phyloP scores from a whole-genome alignment of 2,888 invertebrate genomes.

The Macaria liturata region DNA sequence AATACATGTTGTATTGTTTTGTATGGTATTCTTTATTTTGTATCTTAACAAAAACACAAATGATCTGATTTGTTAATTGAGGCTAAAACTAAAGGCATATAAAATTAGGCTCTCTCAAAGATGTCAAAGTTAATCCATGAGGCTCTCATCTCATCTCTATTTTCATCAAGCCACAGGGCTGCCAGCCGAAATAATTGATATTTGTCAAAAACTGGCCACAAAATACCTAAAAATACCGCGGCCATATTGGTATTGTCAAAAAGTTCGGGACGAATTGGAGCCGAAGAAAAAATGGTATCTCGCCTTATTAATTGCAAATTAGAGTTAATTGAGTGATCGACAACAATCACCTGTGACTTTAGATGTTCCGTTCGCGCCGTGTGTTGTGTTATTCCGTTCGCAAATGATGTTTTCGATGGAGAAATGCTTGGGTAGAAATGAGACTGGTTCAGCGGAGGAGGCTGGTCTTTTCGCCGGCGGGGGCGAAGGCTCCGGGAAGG shows the following conservation, averaged over 20 bases:
- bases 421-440: conserved; percentile 71
- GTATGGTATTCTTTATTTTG: too few species aligned
- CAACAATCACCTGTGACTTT: conserved; percentile 66
- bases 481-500: conserved; percentile 56
- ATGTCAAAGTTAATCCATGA: too few species aligned
- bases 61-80: too few species aligned
- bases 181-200: conserved; percentile 56
- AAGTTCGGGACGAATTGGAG: conserved; percentile 72
- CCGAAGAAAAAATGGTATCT: conserved; percentile 79
- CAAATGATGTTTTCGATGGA: conserved; percentile 79
- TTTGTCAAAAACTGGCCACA: conserved; percentile 69
- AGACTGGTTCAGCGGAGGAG: conserved; percentile 59
- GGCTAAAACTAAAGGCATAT: too few species aligned
- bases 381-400: conserved; percentile 67
- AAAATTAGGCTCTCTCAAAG: too few species aligned
- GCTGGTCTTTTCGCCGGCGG: conserved; percentile 62
- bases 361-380: conserved; percentile 74
- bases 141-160: not conserved
- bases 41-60: too few species aligned
- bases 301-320: conserved; percentile 62
- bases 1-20: too few species aligned
- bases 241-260: conserved; percentile 85
- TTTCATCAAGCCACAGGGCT: conserved; percentile 39
- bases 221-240: conserved; percentile 81
- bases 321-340: conserved; percentile 64